Evolutionary conservation across 2,888 invertebrate genomes (phyloP).

Genomic region (Biston betularia): DNA sequence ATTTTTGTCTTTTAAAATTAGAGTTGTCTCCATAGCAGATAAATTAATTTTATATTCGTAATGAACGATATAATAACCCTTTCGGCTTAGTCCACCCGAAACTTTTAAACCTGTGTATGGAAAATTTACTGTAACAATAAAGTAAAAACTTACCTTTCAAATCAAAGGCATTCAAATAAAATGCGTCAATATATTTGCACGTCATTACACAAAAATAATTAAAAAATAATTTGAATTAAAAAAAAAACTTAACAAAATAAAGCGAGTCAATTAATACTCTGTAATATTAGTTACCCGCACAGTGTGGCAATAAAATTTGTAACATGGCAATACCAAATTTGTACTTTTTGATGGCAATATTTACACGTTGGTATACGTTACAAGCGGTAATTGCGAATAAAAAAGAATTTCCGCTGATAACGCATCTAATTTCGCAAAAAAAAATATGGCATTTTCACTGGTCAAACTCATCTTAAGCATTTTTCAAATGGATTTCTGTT

Average conservation of each 20-base stretch:
- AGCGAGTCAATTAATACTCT: slow-evolving; percentile 18
- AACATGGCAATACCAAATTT: slow-evolving; percentile 35
- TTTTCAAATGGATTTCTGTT: too few relatives aligned
- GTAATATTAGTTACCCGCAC: slow-evolving; percentile 23
- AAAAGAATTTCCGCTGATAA: slow-evolving; percentile 5
- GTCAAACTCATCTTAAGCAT: background rate
- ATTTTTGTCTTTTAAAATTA: too few relatives aligned
- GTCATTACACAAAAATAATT: slow-evolving; percentile 23
- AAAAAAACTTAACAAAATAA: slow-evolving; percentile 41
- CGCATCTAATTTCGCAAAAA: background rate
- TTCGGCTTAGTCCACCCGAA: too few relatives aligned
- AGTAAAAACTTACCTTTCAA: background rate
- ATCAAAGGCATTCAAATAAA: background rate
- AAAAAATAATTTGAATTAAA: slow-evolving; percentile 32
- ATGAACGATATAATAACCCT: too few relatives aligned
- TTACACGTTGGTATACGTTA: slow-evolving; percentile 4
- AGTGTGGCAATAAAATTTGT: slow-evolving; percentile 21
- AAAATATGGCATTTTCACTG: background rate
- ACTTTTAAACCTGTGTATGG: too few relatives aligned
- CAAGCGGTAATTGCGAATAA: slow-evolving; percentile 3
- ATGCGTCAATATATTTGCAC: slow-evolving; percentile 35
- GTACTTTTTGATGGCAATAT: slow-evolving; percentile 41
- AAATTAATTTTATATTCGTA: too few relatives aligned
- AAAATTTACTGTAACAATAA: too few relatives aligned
- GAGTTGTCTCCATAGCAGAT: too few relatives aligned